Percentiles rank a stretch among this genome's conserved stretches.
phyloP scores from a whole-genome alignment of 2,888 invertebrate genomes.

The Merodon equestris region DNA sequence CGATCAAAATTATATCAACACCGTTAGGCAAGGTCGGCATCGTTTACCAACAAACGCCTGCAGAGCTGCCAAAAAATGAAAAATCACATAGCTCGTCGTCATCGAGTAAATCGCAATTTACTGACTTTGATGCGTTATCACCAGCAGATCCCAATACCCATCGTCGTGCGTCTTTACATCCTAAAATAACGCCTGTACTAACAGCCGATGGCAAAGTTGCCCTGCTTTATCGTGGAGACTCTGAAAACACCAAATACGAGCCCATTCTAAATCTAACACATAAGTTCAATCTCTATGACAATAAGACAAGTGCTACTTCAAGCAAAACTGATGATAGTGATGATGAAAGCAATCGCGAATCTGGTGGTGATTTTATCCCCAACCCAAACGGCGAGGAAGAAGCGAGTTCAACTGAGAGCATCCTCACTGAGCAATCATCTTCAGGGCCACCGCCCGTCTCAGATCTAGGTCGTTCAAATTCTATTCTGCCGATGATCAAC shows the following conservation, averaged over 20 bases:
- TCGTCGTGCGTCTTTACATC: constrained; percentile 78
- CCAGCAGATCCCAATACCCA: constrained; percentile 78
- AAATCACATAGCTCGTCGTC: constrained; percentile 30
- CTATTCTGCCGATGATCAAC: constrained; percentile 78
- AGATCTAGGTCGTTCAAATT: constrained; percentile 71
- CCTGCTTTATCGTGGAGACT: constrained; percentile 79
- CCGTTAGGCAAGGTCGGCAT: constrained; percentile 79
- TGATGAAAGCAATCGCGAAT: constrained; percentile 55
- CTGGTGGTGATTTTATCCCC: constrained; percentile 68
- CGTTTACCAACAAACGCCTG: constrained; percentile 77
- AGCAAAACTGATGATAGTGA: constrained; percentile 67
- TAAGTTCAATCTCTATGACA: constrained; percentile 74
- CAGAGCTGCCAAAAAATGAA: constrained; percentile 69
- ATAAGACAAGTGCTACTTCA: constrained; percentile 68
- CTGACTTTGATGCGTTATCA: constrained; percentile 77
- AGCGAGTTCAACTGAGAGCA: constrained; percentile 70
- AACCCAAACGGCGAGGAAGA: constrained; percentile 66
- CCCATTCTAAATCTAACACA: constrained; percentile 78
- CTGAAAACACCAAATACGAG: constrained; percentile 79
- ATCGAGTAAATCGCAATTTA: constrained; percentile 73
- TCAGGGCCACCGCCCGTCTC: constrained; percentile 53
- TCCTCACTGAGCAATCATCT: constrained; percentile 71
- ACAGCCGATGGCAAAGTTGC: constrained; percentile 80
- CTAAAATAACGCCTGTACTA: constrained; percentile 79
- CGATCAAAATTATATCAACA: constrained; percentile 79